Conservation (phyloP, 2,888 invertebrate species). For the Tortrix viridana region DNA sequence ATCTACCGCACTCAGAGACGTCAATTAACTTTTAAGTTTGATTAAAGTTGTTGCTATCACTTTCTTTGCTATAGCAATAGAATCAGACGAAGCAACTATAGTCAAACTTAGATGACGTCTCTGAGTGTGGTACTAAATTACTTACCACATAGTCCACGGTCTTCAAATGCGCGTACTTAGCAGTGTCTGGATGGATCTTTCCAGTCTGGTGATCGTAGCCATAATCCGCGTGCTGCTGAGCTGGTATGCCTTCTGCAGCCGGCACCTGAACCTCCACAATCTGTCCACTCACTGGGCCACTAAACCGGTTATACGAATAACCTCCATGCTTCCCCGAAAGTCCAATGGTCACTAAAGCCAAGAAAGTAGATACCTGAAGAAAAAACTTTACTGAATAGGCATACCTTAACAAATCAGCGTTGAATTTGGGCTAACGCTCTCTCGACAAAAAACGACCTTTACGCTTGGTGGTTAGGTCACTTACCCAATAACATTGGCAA, state of each 20-base stretch:
- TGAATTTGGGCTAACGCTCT: constrained; percentile 37
- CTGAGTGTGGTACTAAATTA: constrained; percentile 25
- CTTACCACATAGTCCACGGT: constrained; percentile 87
- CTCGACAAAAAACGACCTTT: constrained; percentile 67
- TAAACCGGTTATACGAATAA: constrained; percentile 89
- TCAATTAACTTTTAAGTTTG: too few species aligned
- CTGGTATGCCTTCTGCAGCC: constrained; percentile 69
- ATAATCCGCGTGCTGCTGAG: constrained; percentile 78
- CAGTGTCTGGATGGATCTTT: constrained; percentile 74
- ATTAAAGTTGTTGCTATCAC: too few species aligned
- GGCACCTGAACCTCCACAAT: constrained; percentile 83
- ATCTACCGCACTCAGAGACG: too few species aligned
- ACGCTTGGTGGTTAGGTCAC: constrained; percentile 58
- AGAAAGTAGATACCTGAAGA: constrained; percentile 57
- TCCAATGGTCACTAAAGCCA: constrained; percentile 57
- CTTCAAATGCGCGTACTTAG: constrained; percentile 80
- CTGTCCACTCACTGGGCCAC: constrained; percentile 89
- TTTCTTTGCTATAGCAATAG: too few species aligned
- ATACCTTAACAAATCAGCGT: constrained; percentile 19
- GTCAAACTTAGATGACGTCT: too few species aligned
- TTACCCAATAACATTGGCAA: constrained; percentile 71
- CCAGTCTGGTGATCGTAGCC: constrained; percentile 78
- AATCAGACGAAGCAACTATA: too few species aligned
- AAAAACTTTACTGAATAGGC: constrained; percentile 13
- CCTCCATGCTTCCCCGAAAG: constrained; percentile 75